A percentile compares a stretch with the other conserved stretches of the same genome.
Conservation (phyloP, 2,888 invertebrate genomes). For the Lacanobia oleracea region DNA sequence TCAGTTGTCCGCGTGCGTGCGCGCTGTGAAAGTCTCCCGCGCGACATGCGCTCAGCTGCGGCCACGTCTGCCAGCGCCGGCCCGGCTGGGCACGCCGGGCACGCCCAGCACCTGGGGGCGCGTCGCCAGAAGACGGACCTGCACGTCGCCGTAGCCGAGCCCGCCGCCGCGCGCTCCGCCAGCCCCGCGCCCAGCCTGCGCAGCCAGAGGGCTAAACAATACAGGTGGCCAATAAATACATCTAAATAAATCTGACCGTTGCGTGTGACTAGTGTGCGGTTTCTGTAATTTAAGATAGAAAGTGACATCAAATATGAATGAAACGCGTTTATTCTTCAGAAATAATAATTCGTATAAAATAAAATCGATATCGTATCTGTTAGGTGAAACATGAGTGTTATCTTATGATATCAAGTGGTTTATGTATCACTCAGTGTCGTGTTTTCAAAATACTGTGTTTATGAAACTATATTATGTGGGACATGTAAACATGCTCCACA, state of each 20-base stretch:
- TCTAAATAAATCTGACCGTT: constrained; percentile 60
- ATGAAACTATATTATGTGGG: constrained; percentile 32
- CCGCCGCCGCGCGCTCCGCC: constrained; percentile 79
- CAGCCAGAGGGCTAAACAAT: constrained; percentile 88
- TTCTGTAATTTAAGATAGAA: constrained; percentile 58
- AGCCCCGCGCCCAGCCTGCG: constrained; percentile 90
- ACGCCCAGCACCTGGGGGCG: constrained; percentile 84
- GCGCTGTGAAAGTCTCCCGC: constrained; percentile 87
- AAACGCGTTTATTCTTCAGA: constrained; percentile 28
- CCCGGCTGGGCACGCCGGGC: constrained; percentile 64
- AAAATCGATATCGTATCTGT: constrained; percentile 66
- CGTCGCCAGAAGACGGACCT: constrained; percentile 90
- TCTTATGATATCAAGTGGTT: constrained; percentile 66
- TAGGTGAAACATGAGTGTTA: constrained; percentile 64
- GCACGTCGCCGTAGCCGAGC: constrained; percentile 87
- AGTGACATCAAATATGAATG: constrained; percentile 63
- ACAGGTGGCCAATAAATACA: constrained; percentile 80
- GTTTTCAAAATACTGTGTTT: constrained; percentile 49
- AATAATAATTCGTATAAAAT: constrained; percentile 56
- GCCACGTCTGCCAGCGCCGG: constrained; percentile 71
- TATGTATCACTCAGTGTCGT: constrained; percentile 43
- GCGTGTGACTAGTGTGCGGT: constrained; percentile 67
- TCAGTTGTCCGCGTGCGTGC: constrained; percentile 88
- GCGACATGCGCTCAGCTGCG: constrained; percentile 84
- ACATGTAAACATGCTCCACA: constrained; percentile 26